A percentile compares a stretch with the other conserved stretches of the same genome.
Evolutionary conservation across 1,140 invertebrate genomes (phyloP).

Genomic region (Oscheius sp.): DNA sequence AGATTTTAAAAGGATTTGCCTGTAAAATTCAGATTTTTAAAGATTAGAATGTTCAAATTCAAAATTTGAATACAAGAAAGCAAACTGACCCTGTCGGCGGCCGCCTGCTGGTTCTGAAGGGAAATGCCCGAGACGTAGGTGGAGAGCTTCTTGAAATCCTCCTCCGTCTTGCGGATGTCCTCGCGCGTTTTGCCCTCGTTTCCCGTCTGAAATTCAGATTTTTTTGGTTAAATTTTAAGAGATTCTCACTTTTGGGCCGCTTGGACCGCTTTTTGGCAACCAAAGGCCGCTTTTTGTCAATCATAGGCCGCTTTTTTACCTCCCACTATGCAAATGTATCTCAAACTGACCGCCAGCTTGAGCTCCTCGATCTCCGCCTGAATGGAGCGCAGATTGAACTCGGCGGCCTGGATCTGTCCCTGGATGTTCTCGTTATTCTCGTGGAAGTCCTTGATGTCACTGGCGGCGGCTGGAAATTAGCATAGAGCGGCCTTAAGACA

Average conservation of each 20-base stretch:
- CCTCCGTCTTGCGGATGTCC: background rate
- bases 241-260: too few relatives aligned
- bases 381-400: background rate
- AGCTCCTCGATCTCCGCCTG: background rate
- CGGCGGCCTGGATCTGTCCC: background rate
- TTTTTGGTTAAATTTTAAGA: too few relatives aligned
- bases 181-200: background rate
- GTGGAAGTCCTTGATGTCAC: background rate
- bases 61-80: background rate
- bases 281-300: too few relatives aligned
- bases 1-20: too few relatives aligned
- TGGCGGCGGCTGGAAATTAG: background rate
- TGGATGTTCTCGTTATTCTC: constrained; percentile 3
- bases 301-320: too few relatives aligned
- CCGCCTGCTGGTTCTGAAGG: background rate
- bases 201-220: background rate
- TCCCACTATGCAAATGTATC: too few relatives aligned
- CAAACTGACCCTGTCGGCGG: background rate
- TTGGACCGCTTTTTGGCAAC: too few relatives aligned
- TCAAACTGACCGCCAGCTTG: background rate
- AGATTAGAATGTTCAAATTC: too few relatives aligned
- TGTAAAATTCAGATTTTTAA: too few relatives aligned
- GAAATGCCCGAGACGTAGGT: background rate
- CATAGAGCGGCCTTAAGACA: background rate
- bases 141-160: background rate